Conservation (phyloP, 2,797 vertebrate species). For the Gila robusta region DNA sequence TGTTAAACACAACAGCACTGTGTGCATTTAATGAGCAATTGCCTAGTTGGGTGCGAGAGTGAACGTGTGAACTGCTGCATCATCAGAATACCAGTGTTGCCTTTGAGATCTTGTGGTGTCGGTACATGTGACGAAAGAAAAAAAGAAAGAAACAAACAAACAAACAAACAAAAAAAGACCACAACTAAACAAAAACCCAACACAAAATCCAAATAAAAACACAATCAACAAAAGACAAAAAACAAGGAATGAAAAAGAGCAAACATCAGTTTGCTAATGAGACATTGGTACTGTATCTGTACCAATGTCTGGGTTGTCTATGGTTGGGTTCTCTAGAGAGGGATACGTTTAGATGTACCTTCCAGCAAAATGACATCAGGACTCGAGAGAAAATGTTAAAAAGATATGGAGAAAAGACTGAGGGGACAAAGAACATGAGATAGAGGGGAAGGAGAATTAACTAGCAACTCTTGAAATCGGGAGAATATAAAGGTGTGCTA, state of each 20-base stretch:
- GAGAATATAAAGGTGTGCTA: background rate
- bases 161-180: background rate
- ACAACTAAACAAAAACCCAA: background rate
- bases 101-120: conserved; percentile 28
- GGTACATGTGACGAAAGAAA: conserved; percentile 13
- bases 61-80: conserved; percentile 38
- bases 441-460: conserved; percentile 62
- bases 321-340: conserved; percentile 66
- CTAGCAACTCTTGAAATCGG: background rate
- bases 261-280: background rate
- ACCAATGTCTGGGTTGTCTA: too few relatives aligned
- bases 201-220: background rate
- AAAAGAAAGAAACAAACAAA: conserved; percentile 4
- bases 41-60: conserved; percentile 13
- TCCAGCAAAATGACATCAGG: conserved; percentile 77
- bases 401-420: conserved; percentile 41
- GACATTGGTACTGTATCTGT: conserved; percentile 43
- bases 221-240: background rate
- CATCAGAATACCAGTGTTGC: conserved; percentile 22
- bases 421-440: conserved; percentile 58
- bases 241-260: background rate
- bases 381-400: conserved; percentile 78
- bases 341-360: conserved; percentile 68
- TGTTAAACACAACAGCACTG: background rate
- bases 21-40: background rate